phyloP scores from a whole-genome alignment of 2,797 vertebrate genomes.

The Sebastes wilsoni region DNA sequence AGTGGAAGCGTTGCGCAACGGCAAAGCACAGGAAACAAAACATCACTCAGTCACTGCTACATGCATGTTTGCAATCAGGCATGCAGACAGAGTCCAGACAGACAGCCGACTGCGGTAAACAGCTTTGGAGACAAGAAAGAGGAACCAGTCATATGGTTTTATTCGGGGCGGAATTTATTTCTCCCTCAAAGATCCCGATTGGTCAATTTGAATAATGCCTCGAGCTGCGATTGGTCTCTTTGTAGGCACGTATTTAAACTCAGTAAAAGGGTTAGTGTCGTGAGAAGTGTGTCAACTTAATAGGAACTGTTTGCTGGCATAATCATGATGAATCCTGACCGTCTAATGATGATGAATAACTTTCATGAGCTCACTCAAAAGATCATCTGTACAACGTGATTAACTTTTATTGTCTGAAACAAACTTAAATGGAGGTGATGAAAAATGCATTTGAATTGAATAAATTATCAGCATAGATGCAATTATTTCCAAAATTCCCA shows the following conservation, averaged over 20 bases:
- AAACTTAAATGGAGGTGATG: too few species aligned
- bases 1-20: conserved; percentile 30
- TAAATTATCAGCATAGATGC: too few species aligned
- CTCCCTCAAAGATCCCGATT: conserved; percentile 27
- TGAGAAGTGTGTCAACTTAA: conserved; percentile 44
- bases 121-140: conserved; percentile 36
- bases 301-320: background rate
- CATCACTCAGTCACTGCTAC: background rate
- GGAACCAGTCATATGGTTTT: conserved; percentile 45
- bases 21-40: conserved; percentile 33
- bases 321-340: background rate
- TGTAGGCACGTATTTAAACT: background rate
- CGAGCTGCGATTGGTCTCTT: conserved; percentile 28
- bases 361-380: background rate
- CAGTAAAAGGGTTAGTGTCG: conserved; percentile 35
- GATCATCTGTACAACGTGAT: background rate
- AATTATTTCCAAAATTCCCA: too few species aligned
- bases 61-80: background rate
- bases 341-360: background rate
- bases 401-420: background rate
- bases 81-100: background rate
- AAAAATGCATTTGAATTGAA: too few species aligned
- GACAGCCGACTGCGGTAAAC: conserved; percentile 24
- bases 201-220: conserved; percentile 30
- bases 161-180: background rate